A percentile compares a stretch with the other conserved stretches of the same genome.
These are phyloP conservation scores for Blera fallax DNA, from an alignment of 2,888 invertebrate species.

Conservation along the genomic window DNA sequence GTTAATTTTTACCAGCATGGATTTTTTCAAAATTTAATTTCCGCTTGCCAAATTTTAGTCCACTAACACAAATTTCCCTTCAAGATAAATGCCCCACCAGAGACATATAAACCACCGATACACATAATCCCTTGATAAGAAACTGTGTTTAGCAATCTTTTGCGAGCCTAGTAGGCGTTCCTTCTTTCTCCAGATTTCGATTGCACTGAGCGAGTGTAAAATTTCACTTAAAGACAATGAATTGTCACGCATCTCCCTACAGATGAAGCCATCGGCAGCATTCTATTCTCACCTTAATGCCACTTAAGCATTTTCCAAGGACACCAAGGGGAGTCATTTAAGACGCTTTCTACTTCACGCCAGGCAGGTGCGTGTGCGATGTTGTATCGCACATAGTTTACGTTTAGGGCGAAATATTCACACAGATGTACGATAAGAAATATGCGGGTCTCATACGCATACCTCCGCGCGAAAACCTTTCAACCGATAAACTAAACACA, in stretches of 20 bases:
- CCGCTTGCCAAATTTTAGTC: not conserved
- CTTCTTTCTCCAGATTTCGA: not conserved
- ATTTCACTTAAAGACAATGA: slow-evolving; percentile 27
- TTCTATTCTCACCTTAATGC: slow-evolving; percentile 19
- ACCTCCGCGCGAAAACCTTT: not conserved
- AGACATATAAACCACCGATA: not conserved
- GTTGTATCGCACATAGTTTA: slow-evolving; percentile 51
- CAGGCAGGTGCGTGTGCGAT: slow-evolving; percentile 8
- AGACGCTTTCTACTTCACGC: not conserved
- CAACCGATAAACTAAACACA: not conserved
- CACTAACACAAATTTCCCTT: not conserved
- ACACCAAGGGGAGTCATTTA: slow-evolving; percentile 45
- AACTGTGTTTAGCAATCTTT: not conserved
- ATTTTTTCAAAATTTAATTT: not conserved
- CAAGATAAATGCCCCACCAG: not conserved
- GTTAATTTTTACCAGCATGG: not conserved
- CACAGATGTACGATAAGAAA: slow-evolving; percentile 1
- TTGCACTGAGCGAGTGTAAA: not conserved
- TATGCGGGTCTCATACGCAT: not conserved
- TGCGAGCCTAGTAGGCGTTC: not conserved
- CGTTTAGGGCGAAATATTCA: not conserved
- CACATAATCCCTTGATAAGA: not conserved
- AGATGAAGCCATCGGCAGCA: not conserved
- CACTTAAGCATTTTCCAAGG: slow-evolving; percentile 43
- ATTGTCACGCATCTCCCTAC: slow-evolving; percentile 6